Evolutionary conservation across 1,140 invertebrate species (phyloP), one percentile per base, ranked within the genome.

Genomic region (Adoxophyes honmai): DNA sequence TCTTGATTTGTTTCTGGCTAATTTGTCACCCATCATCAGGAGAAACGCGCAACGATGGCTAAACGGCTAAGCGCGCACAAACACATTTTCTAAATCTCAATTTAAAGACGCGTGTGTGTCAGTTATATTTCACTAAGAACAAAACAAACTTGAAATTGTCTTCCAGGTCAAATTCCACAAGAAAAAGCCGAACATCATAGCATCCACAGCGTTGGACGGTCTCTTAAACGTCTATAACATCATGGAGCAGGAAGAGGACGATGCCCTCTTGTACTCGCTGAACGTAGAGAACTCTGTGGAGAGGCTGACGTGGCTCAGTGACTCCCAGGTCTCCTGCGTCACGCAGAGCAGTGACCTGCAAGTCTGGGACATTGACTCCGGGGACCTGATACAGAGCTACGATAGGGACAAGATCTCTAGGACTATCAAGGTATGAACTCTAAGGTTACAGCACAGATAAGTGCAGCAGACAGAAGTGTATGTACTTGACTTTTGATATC

Each of bases 151-250:
- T n/a, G n/a, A n/a, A n/a, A 42, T n/a, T 11, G 34, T 51, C 44
- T 77, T 78, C 0, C 81, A 92, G 90, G 90, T 97, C 0, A 89
- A 91, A 67, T 98, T 98, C 84, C 94, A 97, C 90, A 90, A 93
- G 35, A 85, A 66, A n/a, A 92, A 95, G 74, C 79, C 90, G 7
- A 92, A 96, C 78, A 83, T 90, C 13, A 73, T 98, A 39, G 91
- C 93, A 38, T 93, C 94, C 0, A 95, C 95, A 0, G 94, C 95
- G 14, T 92, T 93, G 0, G 97, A 98, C 89, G 96, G 96, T 0
- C 88, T 98, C 0, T 92, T 98, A 0, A 98, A 98, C 88, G 75
- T 96, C 13, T 98, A 94, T 81, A 94, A 98, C 78, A 89, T 98
- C 0, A 91, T 89, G 42, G 89, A 97, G 80, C 66, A 88, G 0